Base-by-base conservation (phyloP, 2,113 vertebrate genomes). In the Erythrolamprus reginae region DNA sequence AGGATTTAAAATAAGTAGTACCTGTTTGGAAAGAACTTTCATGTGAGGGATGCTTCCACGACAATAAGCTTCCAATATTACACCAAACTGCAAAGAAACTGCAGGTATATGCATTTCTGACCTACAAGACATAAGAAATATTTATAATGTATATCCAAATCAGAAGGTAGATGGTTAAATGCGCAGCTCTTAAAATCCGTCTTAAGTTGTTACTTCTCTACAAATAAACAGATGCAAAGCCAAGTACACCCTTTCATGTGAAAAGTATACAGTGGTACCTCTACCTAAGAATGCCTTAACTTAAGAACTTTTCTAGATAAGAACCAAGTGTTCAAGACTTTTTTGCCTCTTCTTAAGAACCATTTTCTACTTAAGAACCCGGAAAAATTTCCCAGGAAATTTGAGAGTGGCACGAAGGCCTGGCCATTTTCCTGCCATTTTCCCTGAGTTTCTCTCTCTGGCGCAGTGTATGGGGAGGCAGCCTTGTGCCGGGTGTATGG, bases 1-100 rank as follows among this genome's bases (percentile, higher is more conserved):
- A 83, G 65, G 38, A 51, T 58, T 50, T 87, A 21, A 56, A 87
- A 70, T 33, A 82, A 47, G 0, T 42, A 45, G 10, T 95, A 98
- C 99, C 98, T 99, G 99, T 96, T 98, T 99, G 91, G 98, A 99
- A 92, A 99, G 98, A 93, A 99, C 98, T 94, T 99, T 99, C 98
- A 99, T 99, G 93, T 99, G 99, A 92, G 98, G 98, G 86, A 99
- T 98, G 3, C 97, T 99, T 93, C 98, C 98, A 89, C 99, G 95
- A 95, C 99, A 99, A 92, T 99, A 99, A 0, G 99, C 99, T 95
- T 99, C 99, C 91, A 99, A 97, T 90, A 99, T 98, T 94, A 99
- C 97, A 24, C 98, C 97, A 12, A 99, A 99, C 93, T 99, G 99
- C 55, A 99, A 93, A 0, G 98, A 98, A 86, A 99, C 97, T 0